Conservation (phyloP, 2,113 vertebrate genomes). For the Caranx melampygus region DNA sequence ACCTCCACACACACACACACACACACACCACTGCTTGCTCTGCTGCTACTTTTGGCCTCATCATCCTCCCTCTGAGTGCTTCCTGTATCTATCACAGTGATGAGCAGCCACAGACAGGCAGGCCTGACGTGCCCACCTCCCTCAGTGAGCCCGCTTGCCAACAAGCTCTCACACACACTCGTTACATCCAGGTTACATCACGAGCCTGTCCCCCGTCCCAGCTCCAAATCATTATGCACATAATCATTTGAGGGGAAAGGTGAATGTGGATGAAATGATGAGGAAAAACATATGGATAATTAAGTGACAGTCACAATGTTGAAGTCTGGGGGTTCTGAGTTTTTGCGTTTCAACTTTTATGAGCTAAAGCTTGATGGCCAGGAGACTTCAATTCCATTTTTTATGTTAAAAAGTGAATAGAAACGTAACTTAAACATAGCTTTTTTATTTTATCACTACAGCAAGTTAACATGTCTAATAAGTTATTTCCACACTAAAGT, state of each 20-base stretch:
- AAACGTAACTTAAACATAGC: background rate
- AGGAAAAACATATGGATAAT: background rate
- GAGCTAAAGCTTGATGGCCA: too few species aligned
- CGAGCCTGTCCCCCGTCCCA: conserved; percentile 24
- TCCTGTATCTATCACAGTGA: conserved; percentile 63
- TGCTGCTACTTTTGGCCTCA: conserved; percentile 47
- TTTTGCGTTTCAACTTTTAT: background rate
- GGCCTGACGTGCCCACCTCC: conserved; percentile 50
- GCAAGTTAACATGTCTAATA: too few species aligned
- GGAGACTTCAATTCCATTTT: background rate
- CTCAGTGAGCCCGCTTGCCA: conserved; percentile 53
- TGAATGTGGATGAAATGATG: background rate
- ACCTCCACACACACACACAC: conserved; percentile 34
- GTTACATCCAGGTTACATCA: conserved; percentile 69
- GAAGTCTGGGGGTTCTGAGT: background rate
- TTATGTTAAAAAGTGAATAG: background rate
- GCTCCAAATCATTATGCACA: conserved; percentile 57
- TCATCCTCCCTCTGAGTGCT: conserved; percentile 50
- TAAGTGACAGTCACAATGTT: background rate
- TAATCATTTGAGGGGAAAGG: conserved; percentile 34
- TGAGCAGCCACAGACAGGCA: conserved; percentile 61
- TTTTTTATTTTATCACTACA: too few species aligned
- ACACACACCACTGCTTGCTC: conserved; percentile 21
- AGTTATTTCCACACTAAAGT: too few species aligned
- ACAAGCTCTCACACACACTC: conserved; percentile 41